These are phyloP conservation scores for Helleia helle DNA, from an alignment of 2,888 invertebrate species.

Conservation along the genomic window DNA sequence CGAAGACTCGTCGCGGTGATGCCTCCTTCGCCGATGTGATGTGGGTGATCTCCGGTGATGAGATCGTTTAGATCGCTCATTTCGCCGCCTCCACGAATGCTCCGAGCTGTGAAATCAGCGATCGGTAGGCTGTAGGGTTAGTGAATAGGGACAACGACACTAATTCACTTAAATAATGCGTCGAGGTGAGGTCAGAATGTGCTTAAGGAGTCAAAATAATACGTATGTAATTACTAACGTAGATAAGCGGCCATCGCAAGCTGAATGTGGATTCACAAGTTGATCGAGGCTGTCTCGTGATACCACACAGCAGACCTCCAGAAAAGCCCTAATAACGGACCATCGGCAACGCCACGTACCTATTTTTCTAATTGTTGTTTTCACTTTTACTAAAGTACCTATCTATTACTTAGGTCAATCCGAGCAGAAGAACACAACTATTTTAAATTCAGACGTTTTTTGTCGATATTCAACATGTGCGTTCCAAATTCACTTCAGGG, in stretches of 20 bases:
- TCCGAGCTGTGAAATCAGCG: constrained; percentile 79
- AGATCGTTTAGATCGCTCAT: constrained; percentile 90
- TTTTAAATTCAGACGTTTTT: too few species aligned
- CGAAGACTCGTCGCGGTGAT: constrained; percentile 65
- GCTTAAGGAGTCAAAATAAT: constrained; percentile 26
- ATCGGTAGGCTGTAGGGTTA: constrained; percentile 72
- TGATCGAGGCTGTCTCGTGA: constrained; percentile 46
- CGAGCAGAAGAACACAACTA: too few species aligned
- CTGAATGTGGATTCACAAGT: constrained; percentile 46
- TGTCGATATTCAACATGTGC: too few species aligned
- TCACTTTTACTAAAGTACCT: too few species aligned
- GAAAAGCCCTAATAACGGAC: constrained; percentile 45
- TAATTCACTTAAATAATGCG: constrained; percentile 25
- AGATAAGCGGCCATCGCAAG: constrained; percentile 42
- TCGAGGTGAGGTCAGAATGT: constrained; percentile 49
- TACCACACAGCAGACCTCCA: constrained; percentile 59
- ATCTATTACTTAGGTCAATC: too few species aligned
- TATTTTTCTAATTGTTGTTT: constrained; percentile 21
- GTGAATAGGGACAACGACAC: constrained; percentile 37
- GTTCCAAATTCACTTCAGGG: too few species aligned
- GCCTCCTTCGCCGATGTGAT: constrained; percentile 82
- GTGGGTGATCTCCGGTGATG: constrained; percentile 87
- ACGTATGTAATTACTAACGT: constrained; percentile 49
- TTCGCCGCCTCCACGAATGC: constrained; percentile 85
- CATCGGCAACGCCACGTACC: constrained; percentile 45